Base-by-base conservation (phyloP, 2,888 invertebrate species). In the Drosophila picticornis region DNA sequence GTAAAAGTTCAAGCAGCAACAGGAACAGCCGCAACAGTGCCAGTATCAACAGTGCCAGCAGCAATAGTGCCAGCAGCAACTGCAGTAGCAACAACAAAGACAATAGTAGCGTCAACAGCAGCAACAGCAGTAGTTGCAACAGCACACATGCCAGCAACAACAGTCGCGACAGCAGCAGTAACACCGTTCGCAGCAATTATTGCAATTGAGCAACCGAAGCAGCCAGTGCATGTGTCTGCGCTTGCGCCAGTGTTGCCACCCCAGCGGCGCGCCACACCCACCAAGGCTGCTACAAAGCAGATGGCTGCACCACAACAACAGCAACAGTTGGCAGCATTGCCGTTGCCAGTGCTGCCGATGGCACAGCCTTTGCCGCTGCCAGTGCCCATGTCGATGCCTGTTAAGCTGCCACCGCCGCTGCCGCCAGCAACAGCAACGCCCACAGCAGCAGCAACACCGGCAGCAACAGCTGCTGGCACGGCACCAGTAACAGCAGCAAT, bases 281-380 rank as follows among this genome's bases (percentile, higher is more conserved):
- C 86, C 38, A 83, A 88, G 65, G 88, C 86, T 27, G 86, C 84
- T n/a, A 73, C 80, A 46, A 86, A 89, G 32, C 88, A 80, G 69
- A 77, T 88, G 83, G 32, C 60, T 11, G 52, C 73, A 34, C n/a
- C 66, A n/a, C 40, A 51, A 11, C 68, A 55, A 13, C 55, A 19
- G 34, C 64, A 32, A 62, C 64, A 57, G 31, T 27, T 40, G 34
- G 40, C n/a, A 25, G 53, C 50, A 5, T 25, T 76, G 61, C 65
- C 62, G 22, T 31, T 67, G 63, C 52, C 59, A 1, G 36, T 59
- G 43, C 19, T 53, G 61, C 60, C 57, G 3, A 0, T 62, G 46
- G n/a, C 67, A 4, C 2, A 71, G 38, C 60, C 71, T 2, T 19
- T 62, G 11, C 43, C 55, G 9, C 11, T 61, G 31, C 66, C 53